Evolutionary conservation across 1,140 invertebrate genomes (phyloP), one percentile per base, ranked within the genome.

Genomic region (Bombus confusus): DNA sequence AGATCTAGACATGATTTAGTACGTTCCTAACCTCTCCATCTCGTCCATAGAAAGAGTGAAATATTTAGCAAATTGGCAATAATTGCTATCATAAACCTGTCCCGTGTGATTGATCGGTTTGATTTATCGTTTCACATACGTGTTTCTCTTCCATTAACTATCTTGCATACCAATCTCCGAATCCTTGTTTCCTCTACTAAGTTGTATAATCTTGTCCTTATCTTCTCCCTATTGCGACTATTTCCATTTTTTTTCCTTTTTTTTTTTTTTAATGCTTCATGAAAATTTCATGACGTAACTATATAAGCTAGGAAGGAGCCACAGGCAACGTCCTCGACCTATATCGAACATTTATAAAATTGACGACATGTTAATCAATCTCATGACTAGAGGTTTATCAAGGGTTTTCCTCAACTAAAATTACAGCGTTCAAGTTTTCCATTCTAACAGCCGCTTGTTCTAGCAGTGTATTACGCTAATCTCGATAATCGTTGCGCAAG

Each of bases 361-460:
- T 71, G 37, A 1, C 9, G 3, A 82, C 34, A 59, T 66, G 31
- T 68, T 68, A 57, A 76, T 39, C 47, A 41, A 77, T 41, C 22
- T 18, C 12, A 41, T 8, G 10, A 28, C 0, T 9, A 31, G 47
- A 34, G 59, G 1, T 66, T 43, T 68, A 83, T 78, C 74, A 39
- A 66, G 43, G 43, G 43, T 78, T 77, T 57, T 34, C 64, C 22
- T 43, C 41, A 13, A 59, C 34, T 64, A 68, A 83, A 78, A 83
- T 83, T 83, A 83, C 59, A 59, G 37, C 13, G 18, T 78, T 41
- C 52, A 52, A 77, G 28, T 77, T 76, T 68, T 69, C 81, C 41
- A 12, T 1, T 6, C 34, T 31, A 64, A 81, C 73, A 81, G 47
- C 28, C 15, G 68, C 71, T 43, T 34, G 39, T 52, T 62, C 25